Evolutionary conservation across 1,140 invertebrate species (phyloP), one percentile per base, ranked within the genome.

Genomic region (Drosophila parabipectinata): DNA sequence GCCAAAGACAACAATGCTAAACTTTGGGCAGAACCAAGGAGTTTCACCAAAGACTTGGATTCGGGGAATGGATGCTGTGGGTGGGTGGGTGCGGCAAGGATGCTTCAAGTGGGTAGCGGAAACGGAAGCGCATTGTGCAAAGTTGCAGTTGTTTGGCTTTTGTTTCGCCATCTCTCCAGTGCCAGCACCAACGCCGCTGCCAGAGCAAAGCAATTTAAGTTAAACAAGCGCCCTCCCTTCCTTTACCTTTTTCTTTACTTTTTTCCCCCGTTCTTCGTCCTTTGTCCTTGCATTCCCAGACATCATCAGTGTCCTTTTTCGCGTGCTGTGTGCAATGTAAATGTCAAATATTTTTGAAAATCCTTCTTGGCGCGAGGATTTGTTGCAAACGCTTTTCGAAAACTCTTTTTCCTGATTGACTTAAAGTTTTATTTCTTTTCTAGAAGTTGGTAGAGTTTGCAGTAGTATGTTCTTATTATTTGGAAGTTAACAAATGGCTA

Each of bases 121-220:
- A 85, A 85, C 82, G 82, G 82, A 85, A 85, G 82, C 78, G 83
- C 82, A 85, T 85, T 82, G 82, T 87, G 82, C 82, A 85, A 85
- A 85, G 82, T 87, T 85, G 82, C 83, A 85, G 69, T 85, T 85
- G 74, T 76, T 85, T 37, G 82, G 69, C 78, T 68, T 85, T 85
- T 85, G 82, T 85, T 85, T 85, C 75, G 82, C 59, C 61, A 67
- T 74, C 64, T 80, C 55, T 54, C 47, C 66, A 79, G 39, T 72
- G 63, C 39, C 48, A 55, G 64, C 0, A 7, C 26, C 26, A 28
- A 7, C 21, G 2, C 21, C 21, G 21, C 21, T 28, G 26, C 26
- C 26, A 37, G 34, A 66, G 82, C 78, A 82, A 85, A 85, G 82
- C 82, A 85, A 85, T 85, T 85, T 85, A 85, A 85, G 82, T 85